These are phyloP conservation scores for Rhingia campestris DNA, from an alignment of 2,888 invertebrate species.

Conservation along the genomic window DNA sequence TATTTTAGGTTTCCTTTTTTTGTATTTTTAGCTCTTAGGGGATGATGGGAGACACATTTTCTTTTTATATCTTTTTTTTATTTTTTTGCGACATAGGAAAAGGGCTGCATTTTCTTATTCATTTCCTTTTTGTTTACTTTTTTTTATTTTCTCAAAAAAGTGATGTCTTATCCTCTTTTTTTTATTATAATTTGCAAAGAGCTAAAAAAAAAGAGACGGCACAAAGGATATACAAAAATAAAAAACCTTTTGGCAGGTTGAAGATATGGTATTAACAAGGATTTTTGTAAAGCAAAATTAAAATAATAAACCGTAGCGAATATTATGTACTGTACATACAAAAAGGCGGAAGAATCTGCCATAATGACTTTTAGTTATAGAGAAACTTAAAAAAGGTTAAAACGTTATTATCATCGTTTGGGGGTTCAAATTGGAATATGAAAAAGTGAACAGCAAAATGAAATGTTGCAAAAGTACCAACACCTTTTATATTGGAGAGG, in stretches of 20 bases:
- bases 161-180: constrained; percentile 37
- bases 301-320: constrained; percentile 20
- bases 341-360: constrained; percentile 30
- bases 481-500: neutral
- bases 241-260: constrained; percentile 47
- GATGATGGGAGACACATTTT: constrained; percentile 64
- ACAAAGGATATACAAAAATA: constrained; percentile 38
- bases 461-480: neutral
- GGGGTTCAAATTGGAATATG: constrained; percentile 2
- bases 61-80: constrained; percentile 33
- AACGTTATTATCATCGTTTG: constrained; percentile 13
- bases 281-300: constrained; percentile 36
- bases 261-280: constrained; percentile 55
- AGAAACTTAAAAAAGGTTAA: constrained; percentile 47
- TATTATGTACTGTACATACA: neutral
- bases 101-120: constrained; percentile 65
- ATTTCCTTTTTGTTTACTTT: constrained; percentile 40
- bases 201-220: constrained; percentile 31
- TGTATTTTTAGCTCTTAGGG: constrained; percentile 57
- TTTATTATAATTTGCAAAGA: constrained; percentile 58
- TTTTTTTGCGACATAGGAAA: constrained; percentile 65
- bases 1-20: constrained; percentile 2
- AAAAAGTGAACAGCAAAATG: constrained; percentile 13
- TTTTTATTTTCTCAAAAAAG: constrained; percentile 47
- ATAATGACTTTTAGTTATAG: constrained; percentile 49